Percentiles rank a stretch among this genome's conserved stretches.
These are phyloP conservation scores for Pipistrellus kuhlii DNA, from an alignment of 2,797 vertebrate species.

Conservation along the genomic window DNA sequence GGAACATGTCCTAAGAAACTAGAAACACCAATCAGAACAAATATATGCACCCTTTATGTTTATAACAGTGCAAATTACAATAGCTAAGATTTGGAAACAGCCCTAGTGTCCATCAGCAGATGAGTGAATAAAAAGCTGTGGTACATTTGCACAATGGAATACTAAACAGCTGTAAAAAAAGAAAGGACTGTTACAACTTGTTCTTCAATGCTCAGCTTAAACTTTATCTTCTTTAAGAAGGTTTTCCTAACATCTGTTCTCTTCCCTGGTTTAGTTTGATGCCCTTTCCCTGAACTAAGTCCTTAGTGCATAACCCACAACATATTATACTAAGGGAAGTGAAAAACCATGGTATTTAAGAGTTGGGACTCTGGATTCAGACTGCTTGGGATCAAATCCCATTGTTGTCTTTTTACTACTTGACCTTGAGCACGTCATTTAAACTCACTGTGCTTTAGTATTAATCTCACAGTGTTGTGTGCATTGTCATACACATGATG, in stretches of 20 bases:
- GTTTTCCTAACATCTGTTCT: neutral
- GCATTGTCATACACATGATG: neutral
- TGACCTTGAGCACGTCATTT: neutral
- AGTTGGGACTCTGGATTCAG: neutral
- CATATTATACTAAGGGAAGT: neutral
- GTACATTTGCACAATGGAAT: no score
- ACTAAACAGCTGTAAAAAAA: no score
- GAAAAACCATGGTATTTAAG: neutral
- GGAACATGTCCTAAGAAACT: no score
- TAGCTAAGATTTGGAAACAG: no score
- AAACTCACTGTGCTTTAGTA: neutral
- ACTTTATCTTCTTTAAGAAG: slow-evolving; percentile 8
- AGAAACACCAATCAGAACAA: no score
- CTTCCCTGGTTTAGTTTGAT: neutral
- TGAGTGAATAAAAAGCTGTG: no score
- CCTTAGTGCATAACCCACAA: neutral
- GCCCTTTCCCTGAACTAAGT: neutral
- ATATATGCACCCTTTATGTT: no score
- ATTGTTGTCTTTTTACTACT: neutral
- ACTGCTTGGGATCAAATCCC: neutral
- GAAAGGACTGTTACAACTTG: neutral
- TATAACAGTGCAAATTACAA: no score
- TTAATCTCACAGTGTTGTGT: neutral
- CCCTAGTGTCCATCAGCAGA: no score
- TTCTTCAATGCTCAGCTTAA: neutral